phyloP scores from a whole-genome alignment of 2,888 invertebrate species.

The Ectemnius lituratus region DNA sequence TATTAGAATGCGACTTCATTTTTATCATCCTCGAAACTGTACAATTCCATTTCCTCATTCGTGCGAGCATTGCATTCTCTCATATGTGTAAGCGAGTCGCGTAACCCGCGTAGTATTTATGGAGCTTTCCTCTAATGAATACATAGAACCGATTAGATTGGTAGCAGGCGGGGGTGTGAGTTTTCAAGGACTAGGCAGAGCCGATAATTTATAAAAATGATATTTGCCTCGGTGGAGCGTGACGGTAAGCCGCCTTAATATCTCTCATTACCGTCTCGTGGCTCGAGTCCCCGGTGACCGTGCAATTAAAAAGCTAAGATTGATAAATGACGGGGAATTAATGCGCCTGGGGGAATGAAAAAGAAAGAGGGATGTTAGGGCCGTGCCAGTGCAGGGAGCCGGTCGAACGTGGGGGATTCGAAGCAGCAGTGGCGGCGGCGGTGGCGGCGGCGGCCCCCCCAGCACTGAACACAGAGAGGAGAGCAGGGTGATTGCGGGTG shows the following conservation, averaged over 20 bases:
- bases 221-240: slow-evolving; percentile 60
- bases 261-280: slow-evolving; percentile 70
- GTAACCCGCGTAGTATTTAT: slow-evolving; percentile 12
- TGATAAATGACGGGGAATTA: slow-evolving; percentile 77
- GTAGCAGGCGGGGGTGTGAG: slow-evolving; percentile 4
- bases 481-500: slow-evolving; percentile 80
- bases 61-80: not conserved
- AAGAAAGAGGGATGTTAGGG: slow-evolving; percentile 35
- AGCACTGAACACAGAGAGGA: slow-evolving; percentile 57
- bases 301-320: slow-evolving; percentile 77
- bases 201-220: slow-evolving; percentile 63
- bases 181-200: slow-evolving; percentile 7
- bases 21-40: not conserved
- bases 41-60: too few species aligned
- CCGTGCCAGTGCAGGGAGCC: slow-evolving; percentile 42
- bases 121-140: not conserved
- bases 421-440: too few species aligned
- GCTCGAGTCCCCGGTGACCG: slow-evolving; percentile 64
- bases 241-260: slow-evolving; percentile 71
- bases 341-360: slow-evolving; percentile 61
- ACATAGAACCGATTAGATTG: not conserved
- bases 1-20: slow-evolving; percentile 5
- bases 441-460: too few species aligned
- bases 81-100: slow-evolving; percentile 32
- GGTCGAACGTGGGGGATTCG: slow-evolving; percentile 49